A percentile compares a stretch with the other conserved stretches of the same genome.
Evolutionary conservation across 2,888 invertebrate species (phyloP).

Genomic region (Fissipunctia ypsillon): DNA sequence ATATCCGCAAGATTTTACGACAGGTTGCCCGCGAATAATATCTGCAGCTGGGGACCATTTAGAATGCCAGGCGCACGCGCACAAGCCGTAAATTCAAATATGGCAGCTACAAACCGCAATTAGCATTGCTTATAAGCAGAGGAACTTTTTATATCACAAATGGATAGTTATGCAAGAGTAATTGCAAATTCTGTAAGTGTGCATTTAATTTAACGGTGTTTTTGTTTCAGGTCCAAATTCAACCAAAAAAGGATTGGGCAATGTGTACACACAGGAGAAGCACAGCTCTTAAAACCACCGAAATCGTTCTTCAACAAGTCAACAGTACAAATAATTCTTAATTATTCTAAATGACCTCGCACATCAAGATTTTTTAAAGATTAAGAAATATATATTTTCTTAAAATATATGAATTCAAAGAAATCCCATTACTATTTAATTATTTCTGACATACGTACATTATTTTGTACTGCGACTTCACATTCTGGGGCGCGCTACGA

Average conservation of each 20-base stretch:
- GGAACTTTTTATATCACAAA: constrained; percentile 74
- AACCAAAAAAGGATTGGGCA: constrained; percentile 83
- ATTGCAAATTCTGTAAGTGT: constrained; percentile 55
- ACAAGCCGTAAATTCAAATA: constrained; percentile 84
- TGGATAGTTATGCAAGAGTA: constrained; percentile 70
- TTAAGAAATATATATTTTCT: constrained; percentile 60
- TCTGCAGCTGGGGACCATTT: constrained; percentile 79
- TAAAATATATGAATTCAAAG: constrained; percentile 57
- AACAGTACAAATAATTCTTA: constrained; percentile 80
- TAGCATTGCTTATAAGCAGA: constrained; percentile 78
- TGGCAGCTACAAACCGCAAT: constrained; percentile 86
- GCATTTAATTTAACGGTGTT: constrained; percentile 59
- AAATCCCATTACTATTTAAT: constrained; percentile 49
- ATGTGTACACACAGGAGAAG: constrained; percentile 89
- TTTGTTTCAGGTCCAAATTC: constrained; percentile 83
- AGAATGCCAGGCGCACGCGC: constrained; percentile 81
- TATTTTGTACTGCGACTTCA: constrained; percentile 48
- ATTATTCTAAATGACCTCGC: constrained; percentile 79
- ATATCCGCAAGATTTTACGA: constrained; percentile 73
- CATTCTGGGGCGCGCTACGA: constrained; percentile 71
- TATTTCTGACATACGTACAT: constrained; percentile 41
- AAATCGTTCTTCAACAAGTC: constrained; percentile 58
- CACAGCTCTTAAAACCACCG: constrained; percentile 74
- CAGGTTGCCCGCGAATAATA: constrained; percentile 73
- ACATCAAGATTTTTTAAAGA: constrained; percentile 69